phyloP scores from a whole-genome alignment of 2,888 invertebrate species.

The Schrankia costaestrigalis region DNA sequence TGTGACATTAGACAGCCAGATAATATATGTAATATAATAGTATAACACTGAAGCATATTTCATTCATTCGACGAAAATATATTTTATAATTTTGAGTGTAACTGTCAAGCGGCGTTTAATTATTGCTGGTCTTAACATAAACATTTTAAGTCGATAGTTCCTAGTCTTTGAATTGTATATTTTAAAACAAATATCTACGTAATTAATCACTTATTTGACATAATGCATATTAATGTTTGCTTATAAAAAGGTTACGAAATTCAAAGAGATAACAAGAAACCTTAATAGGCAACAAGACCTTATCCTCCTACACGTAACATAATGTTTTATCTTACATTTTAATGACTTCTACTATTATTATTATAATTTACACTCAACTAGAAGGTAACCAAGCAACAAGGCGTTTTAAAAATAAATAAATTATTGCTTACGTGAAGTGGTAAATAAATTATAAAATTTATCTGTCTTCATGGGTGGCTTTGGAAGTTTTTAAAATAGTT shows the following conservation, averaged over 20 bases:
- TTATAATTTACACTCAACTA: slow-evolving; percentile 22
- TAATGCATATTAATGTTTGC: slow-evolving; percentile 44
- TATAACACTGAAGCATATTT: slow-evolving; percentile 16
- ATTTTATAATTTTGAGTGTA: slow-evolving; percentile 13
- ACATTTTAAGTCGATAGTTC: neutral
- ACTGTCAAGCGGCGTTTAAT: slow-evolving; percentile 17
- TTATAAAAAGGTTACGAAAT: slow-evolving; percentile 46
- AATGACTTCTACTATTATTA: slow-evolving; percentile 28
- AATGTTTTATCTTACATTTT: slow-evolving; percentile 24
- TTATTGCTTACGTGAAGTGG: neutral
- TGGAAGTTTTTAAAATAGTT: neutral
- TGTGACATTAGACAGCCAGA: slow-evolving; percentile 25
- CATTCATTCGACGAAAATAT: slow-evolving; percentile 14
- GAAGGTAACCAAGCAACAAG: slow-evolving; percentile 9
- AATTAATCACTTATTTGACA: slow-evolving; percentile 33
- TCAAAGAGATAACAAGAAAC: slow-evolving; percentile 45
- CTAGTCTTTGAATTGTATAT: neutral
- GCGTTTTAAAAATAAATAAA: slow-evolving; percentile 7
- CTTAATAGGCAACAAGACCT: slow-evolving; percentile 43
- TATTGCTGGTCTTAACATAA: slow-evolving; percentile 7
- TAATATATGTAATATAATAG: slow-evolving; percentile 20
- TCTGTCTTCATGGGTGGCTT: slow-evolving; percentile 5
- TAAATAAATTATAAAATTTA: neutral
- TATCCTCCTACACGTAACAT: slow-evolving; percentile 46
- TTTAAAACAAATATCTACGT: too few species aligned